Base-by-base conservation (phyloP, 2,113 vertebrate species). In the Cephalopholis sonnerati region DNA sequence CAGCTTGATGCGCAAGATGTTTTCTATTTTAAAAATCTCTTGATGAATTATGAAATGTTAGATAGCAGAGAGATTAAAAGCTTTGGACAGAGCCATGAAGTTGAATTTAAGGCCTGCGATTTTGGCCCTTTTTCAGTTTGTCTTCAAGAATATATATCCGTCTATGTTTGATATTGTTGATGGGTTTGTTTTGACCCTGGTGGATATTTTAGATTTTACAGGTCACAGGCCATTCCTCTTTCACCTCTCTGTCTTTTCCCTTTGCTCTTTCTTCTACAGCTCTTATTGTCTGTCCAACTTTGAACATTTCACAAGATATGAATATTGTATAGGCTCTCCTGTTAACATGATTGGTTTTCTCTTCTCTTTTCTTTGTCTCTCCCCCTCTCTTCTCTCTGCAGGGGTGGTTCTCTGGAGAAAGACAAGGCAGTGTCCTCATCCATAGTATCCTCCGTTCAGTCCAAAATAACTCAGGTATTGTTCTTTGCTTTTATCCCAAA, bases 401-500 rank as follows among this genome's bases (percentile, higher is more conserved):
- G 98, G 96, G 97, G 95, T 44, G 94, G 95, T 57, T 97, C 98
- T 96, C 97, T 96, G 95, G 98, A 99, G 95, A 99, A 98, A 92
- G 98, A 99, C 70, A 97, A 96, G 77, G 96, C 97, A 80, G 97
- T 98, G 92, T 96, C 98, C 27, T 97, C 98, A 27, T 97, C 97
- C 55, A 98, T 99, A 51, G 97, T 99, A 13, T 99, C 98, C 13
- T 97, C 98, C 1, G 97, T 99, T 85, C 98, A 99, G 95, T 96
- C 96, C 91, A 99, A 99, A 97, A 99, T 99, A 94, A 99, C 98
- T 97, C 98, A 99, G 98, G 98, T 99, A 95, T 77, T 88, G 76
- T 80, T 89, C 75, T 83, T 90, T 86, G 55, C 67, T 91, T 82
- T 74, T 79, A 74, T 82, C 46, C 51, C 22, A 39, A 76, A 54